Base-by-base conservation (phyloP, 2,113 vertebrate genomes). In the Peromyscus californicus region DNA sequence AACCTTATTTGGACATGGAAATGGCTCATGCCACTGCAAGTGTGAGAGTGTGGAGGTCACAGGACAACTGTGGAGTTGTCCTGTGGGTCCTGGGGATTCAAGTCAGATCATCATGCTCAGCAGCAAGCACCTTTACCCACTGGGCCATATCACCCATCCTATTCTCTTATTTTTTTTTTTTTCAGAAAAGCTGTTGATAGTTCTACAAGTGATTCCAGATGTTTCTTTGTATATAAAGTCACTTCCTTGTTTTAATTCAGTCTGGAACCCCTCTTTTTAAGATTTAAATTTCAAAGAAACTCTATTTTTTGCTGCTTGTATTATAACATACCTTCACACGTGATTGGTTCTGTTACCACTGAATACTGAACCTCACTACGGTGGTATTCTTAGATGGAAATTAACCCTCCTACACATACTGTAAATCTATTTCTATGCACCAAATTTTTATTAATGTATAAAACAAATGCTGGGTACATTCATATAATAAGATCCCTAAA, bases 171-270 rank as follows among this genome's bases (percentile, higher is more conserved):
- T 84, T 78, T 51, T 72, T 51, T 22, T 26, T 84, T 78, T 51
- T 72, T 51, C 26, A 78, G 89, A 24, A 94, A 95, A 94, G 17
- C 17, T 83, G 22, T 42, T 61, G 19, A 29, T 54, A 57, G 21
- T 3, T 78, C 76, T 82, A 3, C 8, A n/a, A 75, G 51, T 51
- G 72, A 82, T 33, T 80, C 57, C 39, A 29, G 54, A 22, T 83
- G 9, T 57, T 39, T 69, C 13, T 70, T 1, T 0, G 0, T 61
- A 39, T 92, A 15, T 76, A 86, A 70, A 65, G 88, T 29, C 3
- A 26, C 67, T 84, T 94, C 51, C 75, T 31, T 91, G 65, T 94
- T 84, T 92, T 72, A 87, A 42, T n/a, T 89, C 42, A 15, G 63
- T 31, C 15, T 74, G n/a, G 6, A 72, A 79, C 54, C n/a, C 6